Percentiles rank a stretch among this genome's conserved stretches.
These are phyloP conservation scores for Bugula neritina DNA, from an alignment of 2,888 invertebrate species.

Conservation along the genomic window DNA sequence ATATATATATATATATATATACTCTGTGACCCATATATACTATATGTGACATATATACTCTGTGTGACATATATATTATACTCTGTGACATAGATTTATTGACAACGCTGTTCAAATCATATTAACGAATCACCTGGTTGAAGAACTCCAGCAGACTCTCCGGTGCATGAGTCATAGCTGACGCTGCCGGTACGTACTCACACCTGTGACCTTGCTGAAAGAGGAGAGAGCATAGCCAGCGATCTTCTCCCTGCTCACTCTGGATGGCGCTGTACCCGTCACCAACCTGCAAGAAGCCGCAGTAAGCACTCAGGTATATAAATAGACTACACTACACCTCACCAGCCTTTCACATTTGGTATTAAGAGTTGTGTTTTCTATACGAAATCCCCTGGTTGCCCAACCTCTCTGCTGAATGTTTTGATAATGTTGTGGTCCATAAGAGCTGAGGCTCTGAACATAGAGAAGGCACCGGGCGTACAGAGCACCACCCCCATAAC, in stretches of 20 bases:
- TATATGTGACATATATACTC: no score
- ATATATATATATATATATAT: no score
- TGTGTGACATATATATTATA: no score
- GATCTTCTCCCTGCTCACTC: neutral
- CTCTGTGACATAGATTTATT: no score
- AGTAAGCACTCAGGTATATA: no score
- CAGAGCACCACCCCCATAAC: neutral
- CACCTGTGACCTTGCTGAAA: neutral
- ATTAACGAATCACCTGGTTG: neutral
- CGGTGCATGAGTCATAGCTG: neutral
- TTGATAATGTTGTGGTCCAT: neutral
- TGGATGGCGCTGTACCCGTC: neutral
- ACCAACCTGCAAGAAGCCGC: neutral
- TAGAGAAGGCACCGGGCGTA: neutral
- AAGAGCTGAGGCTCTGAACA: neutral
- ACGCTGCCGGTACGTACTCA: neutral
- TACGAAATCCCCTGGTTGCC: no score
- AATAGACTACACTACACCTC: no score
- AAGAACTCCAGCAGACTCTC: neutral
- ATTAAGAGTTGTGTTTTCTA: no score
- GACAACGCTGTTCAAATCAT: no score
- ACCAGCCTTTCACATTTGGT: no score
- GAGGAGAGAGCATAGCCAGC: neutral
- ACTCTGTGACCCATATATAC: no score
- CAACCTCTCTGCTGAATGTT: neutral